phyloP scores from a whole-genome alignment of 2,888 invertebrate genomes.

The Sinotaia quadrata region DNA sequence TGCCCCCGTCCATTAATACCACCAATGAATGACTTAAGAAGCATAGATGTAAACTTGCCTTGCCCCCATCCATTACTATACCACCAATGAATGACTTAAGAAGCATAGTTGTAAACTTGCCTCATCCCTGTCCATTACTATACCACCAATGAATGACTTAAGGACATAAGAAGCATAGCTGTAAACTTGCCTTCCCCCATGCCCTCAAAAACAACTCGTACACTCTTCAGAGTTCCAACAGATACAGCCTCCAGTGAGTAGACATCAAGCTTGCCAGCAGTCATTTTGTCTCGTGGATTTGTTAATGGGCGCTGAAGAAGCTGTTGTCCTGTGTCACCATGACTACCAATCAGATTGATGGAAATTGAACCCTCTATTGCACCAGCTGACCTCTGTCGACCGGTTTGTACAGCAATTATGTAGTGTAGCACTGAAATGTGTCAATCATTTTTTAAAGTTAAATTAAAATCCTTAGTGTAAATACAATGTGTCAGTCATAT shows the following conservation, averaged over 20 bases:
- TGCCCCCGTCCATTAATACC: conserved; percentile 58
- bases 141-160: too few species aligned
- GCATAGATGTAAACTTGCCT: conserved; percentile 28
- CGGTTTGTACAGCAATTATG: conserved; percentile 65
- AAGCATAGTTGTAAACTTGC: conserved; percentile 18
- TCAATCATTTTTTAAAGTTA: too few species aligned
- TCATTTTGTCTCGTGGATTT: conserved; percentile 34
- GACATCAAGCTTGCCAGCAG: conserved; percentile 60
- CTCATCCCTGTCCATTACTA: conserved; percentile 54
- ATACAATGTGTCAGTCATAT: too few species aligned
- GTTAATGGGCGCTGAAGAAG: conserved; percentile 31
- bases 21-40: too few species aligned
- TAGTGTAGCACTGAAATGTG: conserved; percentile 64
- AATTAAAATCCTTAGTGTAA: too few species aligned
- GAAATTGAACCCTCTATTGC: conserved; percentile 58
- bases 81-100: too few species aligned
- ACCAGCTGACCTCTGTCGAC: conserved; percentile 56
- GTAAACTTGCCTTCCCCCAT: conserved; percentile 41
- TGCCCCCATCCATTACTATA: conserved; percentile 55
- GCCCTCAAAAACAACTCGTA: conserved; percentile 63
- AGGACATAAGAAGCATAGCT: not conserved
- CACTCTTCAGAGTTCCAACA: conserved; percentile 60
- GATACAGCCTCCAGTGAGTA: conserved; percentile 67
- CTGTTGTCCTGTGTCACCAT: conserved; percentile 64
- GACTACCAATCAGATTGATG: conserved; percentile 60